Base-by-base conservation (phyloP, 2,888 invertebrate genomes). In the Ditylenchus weischeri region DNA sequence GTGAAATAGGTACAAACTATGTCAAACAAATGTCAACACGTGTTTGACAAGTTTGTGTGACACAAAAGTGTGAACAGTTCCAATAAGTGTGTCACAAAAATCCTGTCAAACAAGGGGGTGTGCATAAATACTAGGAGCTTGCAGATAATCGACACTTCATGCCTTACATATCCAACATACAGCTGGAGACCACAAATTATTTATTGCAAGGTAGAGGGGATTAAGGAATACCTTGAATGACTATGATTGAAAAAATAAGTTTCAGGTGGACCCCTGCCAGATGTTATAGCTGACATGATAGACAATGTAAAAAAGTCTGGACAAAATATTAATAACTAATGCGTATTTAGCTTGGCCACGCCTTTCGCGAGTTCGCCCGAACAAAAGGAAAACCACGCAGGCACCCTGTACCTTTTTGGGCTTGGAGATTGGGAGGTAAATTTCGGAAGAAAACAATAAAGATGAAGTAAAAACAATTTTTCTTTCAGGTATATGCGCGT, bases 121-220 rank as follows among this genome's bases (percentile, higher is more conserved):
- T n/a, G n/a, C n/a, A n/a, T n/a, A n/a, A n/a, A n/a, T n/a, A n/a
- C n/a, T n/a, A n/a, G n/a, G n/a, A n/a, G 7, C 54, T 23, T 67
- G 21, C 38, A 67, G 67, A 68, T 23, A 43, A 72, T 51, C 64
- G 23, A 29, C 50, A 49, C 67, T 72, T 80, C 38, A 66, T 65
- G 35, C 67, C 69, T 13, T 54, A 70, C 18, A 66, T 78, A 11
- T 66, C 72, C 23, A 80, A 80, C 73, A 78, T 80, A 62, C 76
- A 79, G 59, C 73, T 72, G 47, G 80, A 80, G 65, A 72, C 76
- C 13, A 75, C 74, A 49, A 80, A 79, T 72, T 75, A 77, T 29
- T 58, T 80, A 13, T 72, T 80, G 50, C 80, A 79, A 75, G 54
- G 54, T 29, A 54, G 29, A 5, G 3, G 10, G 29, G 29, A 10